phyloP scores from a whole-genome alignment of 2,888 invertebrate genomes.

The Uropetala carovei region DNA sequence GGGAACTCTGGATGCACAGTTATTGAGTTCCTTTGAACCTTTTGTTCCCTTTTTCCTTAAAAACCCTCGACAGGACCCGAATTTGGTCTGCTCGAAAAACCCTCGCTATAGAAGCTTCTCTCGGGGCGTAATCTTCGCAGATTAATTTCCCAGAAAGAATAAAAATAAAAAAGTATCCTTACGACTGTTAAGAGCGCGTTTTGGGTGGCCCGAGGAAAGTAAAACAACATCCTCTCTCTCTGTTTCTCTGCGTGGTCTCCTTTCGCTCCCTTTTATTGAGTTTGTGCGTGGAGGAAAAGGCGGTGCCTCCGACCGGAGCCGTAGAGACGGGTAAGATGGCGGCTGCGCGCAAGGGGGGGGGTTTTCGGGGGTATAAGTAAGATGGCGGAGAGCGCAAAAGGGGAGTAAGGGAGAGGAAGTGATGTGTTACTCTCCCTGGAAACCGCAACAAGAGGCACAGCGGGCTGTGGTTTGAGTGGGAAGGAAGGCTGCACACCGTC shows the following conservation, averaged over 20 bases:
- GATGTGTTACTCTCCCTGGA: slow-evolving; percentile 48
- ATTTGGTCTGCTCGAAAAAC: not conserved
- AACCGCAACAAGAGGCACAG: slow-evolving; percentile 51
- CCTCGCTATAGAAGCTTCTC: not conserved
- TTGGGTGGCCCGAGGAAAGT: not conserved
- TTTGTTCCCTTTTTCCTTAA: not conserved
- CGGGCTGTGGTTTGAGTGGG: slow-evolving; percentile 21
- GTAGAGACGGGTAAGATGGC: not conserved
- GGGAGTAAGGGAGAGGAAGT: not conserved
- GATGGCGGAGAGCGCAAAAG: not conserved
- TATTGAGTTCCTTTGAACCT: not conserved
- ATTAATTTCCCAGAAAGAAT: not conserved
- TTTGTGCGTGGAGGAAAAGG: not conserved
- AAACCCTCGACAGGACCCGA: not conserved
- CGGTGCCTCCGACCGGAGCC: not conserved
- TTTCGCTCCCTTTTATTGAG: not conserved
- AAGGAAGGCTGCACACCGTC: slow-evolving; percentile 20
- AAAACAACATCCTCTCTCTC: not conserved
- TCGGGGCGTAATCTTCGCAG: not conserved
- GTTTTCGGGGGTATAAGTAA: not conserved
- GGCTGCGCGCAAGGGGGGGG: not conserved
- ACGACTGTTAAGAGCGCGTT: not conserved
- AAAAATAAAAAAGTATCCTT: not conserved
- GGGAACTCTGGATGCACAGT: too few species aligned
- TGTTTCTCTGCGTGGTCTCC: not conserved